A percentile compares a stretch with the other conserved stretches of the same genome.
Evolutionary conservation across 1,140 invertebrate species (phyloP).

Genomic region (Tyrophagus putrescentiae): DNA sequence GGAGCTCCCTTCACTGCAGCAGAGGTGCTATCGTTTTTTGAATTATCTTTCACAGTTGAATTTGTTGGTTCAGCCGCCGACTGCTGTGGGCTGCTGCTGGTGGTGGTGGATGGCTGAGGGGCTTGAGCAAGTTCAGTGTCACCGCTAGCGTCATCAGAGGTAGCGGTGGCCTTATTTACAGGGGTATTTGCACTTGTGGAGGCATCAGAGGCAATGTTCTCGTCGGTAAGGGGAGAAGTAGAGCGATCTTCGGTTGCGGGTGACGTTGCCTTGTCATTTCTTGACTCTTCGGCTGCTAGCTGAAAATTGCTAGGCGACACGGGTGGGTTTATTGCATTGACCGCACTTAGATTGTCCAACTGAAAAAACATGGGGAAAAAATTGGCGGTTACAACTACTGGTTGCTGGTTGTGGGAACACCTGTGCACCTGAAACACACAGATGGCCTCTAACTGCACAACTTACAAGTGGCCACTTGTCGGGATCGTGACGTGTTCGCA

Average conservation of each 20-base stretch:
- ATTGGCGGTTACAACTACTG: not conserved
- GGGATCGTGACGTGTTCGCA: conserved; percentile 58
- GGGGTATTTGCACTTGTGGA: not conserved
- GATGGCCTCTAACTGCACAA: not conserved
- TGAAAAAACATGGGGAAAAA: conserved; percentile 2
- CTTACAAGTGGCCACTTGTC: conserved; percentile 27
- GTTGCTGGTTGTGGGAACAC: too few relatives aligned
- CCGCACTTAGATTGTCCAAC: conserved; percentile 10
- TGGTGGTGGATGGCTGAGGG: not conserved
- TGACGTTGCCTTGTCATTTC: not conserved
- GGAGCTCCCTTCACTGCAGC: conserved; percentile 8
- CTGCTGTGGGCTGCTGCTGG: not conserved
- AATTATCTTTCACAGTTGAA: not conserved
- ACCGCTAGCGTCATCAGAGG: not conserved
- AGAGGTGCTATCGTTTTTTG: not conserved
- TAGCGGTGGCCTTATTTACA: not conserved
- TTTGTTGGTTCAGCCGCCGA: not conserved
- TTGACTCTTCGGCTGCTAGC: not conserved
- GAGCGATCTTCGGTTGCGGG: not conserved
- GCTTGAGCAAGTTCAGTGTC: conserved; percentile 5
- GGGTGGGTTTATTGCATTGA: not conserved
- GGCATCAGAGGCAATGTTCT: too few relatives aligned
- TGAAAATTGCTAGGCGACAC: not conserved
- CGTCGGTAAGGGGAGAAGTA: too few relatives aligned
- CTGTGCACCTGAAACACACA: not conserved